Percentiles rank a stretch among this genome's conserved stretches.
These are phyloP conservation scores for Columbina picui DNA, from an alignment of 2,113 vertebrate species.

Conservation along the genomic window DNA sequence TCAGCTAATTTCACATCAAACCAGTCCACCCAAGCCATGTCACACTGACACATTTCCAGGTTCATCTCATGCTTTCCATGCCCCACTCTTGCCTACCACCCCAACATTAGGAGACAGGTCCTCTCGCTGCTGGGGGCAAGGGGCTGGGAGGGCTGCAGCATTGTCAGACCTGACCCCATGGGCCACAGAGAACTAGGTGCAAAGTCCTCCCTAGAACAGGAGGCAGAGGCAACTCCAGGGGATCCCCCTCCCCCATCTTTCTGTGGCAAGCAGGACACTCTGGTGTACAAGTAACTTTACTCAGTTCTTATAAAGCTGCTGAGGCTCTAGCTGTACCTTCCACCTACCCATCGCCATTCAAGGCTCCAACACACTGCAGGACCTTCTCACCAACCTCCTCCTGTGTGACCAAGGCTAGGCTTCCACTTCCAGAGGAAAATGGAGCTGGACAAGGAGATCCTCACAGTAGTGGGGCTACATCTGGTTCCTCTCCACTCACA, in stretches of 20 bases:
- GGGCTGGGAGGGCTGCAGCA: not conserved
- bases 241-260: not conserved
- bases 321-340: not conserved
- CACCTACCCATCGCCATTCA: not conserved
- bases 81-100: not conserved
- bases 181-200: not conserved
- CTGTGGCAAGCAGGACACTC: not conserved
- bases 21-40: accelerated
- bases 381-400: not conserved
- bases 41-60: not conserved
- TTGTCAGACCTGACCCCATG: not conserved
- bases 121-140: not conserved
- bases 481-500: accelerated
- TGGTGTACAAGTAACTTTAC: not conserved
- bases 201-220: not conserved
- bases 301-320: not conserved
- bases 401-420: not conserved
- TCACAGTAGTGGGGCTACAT: accelerated
- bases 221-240: not conserved
- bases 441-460: not conserved
- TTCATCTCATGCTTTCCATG: not conserved
- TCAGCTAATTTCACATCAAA: not conserved
- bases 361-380: not conserved
- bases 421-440: not conserved
- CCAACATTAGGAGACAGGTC: not conserved